A percentile compares a stretch with the other conserved stretches of the same genome.
phyloP scores from a whole-genome alignment of 2,888 invertebrate species.

The Agriopis aurantiaria region DNA sequence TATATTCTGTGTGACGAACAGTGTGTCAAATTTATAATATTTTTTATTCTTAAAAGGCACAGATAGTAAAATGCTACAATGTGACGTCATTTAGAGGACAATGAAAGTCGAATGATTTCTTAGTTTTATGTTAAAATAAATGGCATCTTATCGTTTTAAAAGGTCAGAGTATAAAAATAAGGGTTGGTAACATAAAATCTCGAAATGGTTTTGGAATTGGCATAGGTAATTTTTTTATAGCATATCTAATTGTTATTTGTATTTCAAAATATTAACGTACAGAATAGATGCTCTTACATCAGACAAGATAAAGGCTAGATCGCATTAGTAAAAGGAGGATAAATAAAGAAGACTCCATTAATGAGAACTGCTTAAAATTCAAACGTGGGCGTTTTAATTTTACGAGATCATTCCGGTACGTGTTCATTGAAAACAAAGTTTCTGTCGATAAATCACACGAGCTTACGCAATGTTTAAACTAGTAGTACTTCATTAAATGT shows the following conservation, averaged over 20 bases:
- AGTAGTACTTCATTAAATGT: slow-evolving; percentile 54
- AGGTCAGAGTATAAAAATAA: too few species aligned
- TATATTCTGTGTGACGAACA: too few species aligned
- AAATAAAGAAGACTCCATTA: slow-evolving; percentile 25
- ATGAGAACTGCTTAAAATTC: slow-evolving; percentile 31
- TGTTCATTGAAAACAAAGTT: slow-evolving; percentile 39
- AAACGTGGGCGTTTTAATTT: slow-evolving; percentile 36
- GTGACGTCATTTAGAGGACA: too few species aligned
- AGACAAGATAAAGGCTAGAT: slow-evolving; percentile 21
- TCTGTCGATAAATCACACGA: slow-evolving; percentile 43
- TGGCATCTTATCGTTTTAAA: too few species aligned
- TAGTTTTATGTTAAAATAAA: too few species aligned
- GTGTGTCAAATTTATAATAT: too few species aligned
- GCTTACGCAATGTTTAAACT: slow-evolving; percentile 45
- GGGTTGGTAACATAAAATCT: too few species aligned
- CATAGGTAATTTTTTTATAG: too few species aligned
- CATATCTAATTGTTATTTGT: not conserved
- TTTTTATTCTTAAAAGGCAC: too few species aligned
- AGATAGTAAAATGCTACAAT: too few species aligned
- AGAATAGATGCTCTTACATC: slow-evolving; percentile 10
- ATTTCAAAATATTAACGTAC: not conserved
- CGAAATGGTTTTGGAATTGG: too few species aligned
- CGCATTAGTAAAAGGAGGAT: slow-evolving; percentile 18
- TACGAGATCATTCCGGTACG: slow-evolving; percentile 28
- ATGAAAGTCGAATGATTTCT: too few species aligned